Evolutionary conservation across 2,888 invertebrate species (phyloP).

Genomic region (Drosophila ochracea): DNA sequence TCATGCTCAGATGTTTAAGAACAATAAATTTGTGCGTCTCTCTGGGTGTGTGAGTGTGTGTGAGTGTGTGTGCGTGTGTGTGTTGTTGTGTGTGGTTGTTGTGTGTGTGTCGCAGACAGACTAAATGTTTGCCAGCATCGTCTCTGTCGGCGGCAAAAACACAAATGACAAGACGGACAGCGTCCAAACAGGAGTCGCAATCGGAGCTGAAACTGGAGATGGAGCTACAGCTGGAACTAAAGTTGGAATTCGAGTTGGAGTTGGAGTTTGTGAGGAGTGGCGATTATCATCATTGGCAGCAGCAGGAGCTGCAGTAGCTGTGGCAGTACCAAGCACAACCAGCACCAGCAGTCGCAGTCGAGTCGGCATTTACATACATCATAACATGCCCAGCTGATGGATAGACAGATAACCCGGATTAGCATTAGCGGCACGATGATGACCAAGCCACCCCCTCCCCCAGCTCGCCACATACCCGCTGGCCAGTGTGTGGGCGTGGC

Average conservation of each 20-base stretch:
- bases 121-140: slow-evolving; percentile 65
- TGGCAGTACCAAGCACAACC: slow-evolving; percentile 10
- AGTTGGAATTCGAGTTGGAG: slow-evolving; percentile 1
- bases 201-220: slow-evolving; percentile 1
- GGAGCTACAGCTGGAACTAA: background rate
- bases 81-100: background rate
- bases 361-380: slow-evolving; percentile 72
- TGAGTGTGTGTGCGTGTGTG: slow-evolving; percentile 1
- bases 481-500: slow-evolving; percentile 4
- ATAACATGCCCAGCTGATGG: slow-evolving; percentile 74
- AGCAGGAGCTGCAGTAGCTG: background rate
- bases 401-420: slow-evolving; percentile 77
- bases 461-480: background rate
- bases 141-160: slow-evolving; percentile 43
- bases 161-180: slow-evolving; percentile 58
- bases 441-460: slow-evolving; percentile 12
- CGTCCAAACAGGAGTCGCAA: slow-evolving; percentile 38
- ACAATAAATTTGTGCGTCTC: slow-evolving; percentile 65
- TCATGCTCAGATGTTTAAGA: slow-evolving; percentile 71
- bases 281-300: slow-evolving; percentile 64
- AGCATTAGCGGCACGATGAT: slow-evolving; percentile 65
- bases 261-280: slow-evolving; percentile 24
- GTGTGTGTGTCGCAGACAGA: slow-evolving; percentile 43
- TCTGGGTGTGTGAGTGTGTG: slow-evolving; percentile 9
- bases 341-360: slow-evolving; percentile 7